Conservation (phyloP, 1,140 invertebrate genomes). For the Pygmarrhopalites habei region DNA sequence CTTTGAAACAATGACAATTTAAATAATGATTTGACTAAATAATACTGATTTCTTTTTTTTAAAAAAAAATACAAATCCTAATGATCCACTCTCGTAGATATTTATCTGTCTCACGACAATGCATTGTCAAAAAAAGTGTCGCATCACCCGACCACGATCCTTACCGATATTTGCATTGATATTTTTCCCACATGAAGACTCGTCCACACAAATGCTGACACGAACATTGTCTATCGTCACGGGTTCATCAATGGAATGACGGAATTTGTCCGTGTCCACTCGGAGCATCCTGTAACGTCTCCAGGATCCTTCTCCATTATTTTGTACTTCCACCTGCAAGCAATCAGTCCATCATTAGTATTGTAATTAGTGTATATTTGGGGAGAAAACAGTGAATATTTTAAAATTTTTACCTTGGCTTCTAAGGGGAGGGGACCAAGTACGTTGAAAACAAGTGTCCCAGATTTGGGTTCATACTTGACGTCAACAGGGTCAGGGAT, state of each 20-base stretch:
- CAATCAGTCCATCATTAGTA: background rate
- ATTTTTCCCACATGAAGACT: conserved; percentile 33
- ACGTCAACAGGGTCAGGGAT: conserved; percentile 73
- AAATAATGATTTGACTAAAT: too few species aligned
- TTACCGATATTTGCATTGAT: conserved; percentile 38
- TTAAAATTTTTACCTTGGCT: conserved; percentile 40
- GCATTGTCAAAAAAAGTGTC: too few species aligned
- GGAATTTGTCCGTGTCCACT: conserved; percentile 31
- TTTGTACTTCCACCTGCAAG: conserved; percentile 29
- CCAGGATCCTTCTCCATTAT: conserved; percentile 32
- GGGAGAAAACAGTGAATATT: background rate
- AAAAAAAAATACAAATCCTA: background rate
- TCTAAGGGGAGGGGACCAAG: conserved; percentile 55
- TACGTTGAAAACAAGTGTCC: conserved; percentile 65
- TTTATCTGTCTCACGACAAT: too few species aligned
- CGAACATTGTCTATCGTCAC: conserved; percentile 34
- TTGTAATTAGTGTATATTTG: background rate
- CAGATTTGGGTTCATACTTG: conserved; percentile 67
- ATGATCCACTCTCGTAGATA: too few species aligned
- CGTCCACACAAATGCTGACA: conserved; percentile 37
- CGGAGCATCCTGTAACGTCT: conserved; percentile 33
- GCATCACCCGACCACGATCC: too few species aligned
- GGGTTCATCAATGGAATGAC: conserved; percentile 27
- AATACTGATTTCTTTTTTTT: background rate
- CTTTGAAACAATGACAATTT: background rate